phyloP scores from a whole-genome alignment of 1,140 invertebrate species.

The Drosophila hydei region DNA sequence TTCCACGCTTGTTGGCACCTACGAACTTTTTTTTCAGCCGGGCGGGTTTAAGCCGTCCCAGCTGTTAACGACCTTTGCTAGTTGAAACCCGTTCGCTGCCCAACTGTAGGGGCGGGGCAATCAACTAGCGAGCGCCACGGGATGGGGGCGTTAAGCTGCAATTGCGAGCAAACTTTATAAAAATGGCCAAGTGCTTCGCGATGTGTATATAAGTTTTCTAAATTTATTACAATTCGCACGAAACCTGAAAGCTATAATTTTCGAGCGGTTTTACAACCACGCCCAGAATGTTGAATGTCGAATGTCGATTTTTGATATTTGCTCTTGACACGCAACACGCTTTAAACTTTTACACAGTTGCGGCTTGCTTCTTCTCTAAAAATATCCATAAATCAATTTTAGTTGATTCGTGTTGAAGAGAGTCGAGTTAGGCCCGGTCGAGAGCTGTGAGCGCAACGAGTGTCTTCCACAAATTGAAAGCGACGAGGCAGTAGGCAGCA shows the following conservation, averaged over 20 bases:
- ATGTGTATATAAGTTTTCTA: constrained; percentile 77
- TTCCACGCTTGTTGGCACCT: constrained; percentile 71
- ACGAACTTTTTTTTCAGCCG: constrained; percentile 47
- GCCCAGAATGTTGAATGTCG: constrained; percentile 72
- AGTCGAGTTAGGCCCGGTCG: constrained; percentile 24
- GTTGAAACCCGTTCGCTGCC: constrained; percentile 61
- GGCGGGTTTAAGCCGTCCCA: constrained; percentile 65
- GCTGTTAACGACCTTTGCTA: constrained; percentile 77
- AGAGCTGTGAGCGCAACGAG: constrained; percentile 37
- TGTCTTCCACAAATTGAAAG: constrained; percentile 70
- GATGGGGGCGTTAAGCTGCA: constrained; percentile 48
- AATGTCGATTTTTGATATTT: constrained; percentile 81
- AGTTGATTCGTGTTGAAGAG: constrained; percentile 57
- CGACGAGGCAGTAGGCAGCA: constrained; percentile 16
- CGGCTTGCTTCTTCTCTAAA: constrained; percentile 51
- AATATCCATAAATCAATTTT: constrained; percentile 81
- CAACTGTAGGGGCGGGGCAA: constrained; percentile 31
- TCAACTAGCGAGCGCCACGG: constrained; percentile 10
- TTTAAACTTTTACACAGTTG: constrained; percentile 61
- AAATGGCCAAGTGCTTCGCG: constrained; percentile 46
- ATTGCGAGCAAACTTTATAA: constrained; percentile 69
- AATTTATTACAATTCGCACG: constrained; percentile 80
- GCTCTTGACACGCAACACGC: constrained; percentile 78
- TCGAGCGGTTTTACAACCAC: constrained; percentile 77
- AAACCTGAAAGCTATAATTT: constrained; percentile 81